Evolutionary conservation across 2,888 invertebrate species (phyloP), one percentile per base, ranked within the genome.

Genomic region (Boloria selene): DNA sequence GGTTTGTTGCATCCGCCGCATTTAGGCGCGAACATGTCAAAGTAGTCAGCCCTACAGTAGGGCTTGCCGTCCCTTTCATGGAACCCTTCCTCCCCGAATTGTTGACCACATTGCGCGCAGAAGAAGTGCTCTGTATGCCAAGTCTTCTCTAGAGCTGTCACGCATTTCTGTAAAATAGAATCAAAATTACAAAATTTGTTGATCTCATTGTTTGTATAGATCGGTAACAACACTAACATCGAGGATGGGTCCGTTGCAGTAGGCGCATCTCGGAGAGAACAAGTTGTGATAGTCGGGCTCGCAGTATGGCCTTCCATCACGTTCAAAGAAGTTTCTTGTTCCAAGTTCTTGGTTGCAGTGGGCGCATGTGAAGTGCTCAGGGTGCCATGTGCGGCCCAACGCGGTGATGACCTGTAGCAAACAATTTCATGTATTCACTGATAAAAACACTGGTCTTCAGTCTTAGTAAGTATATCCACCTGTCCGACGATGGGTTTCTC

Each of bases 101-200:
- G 97, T 83, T 97, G 97, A 52, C 98, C 98, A 86, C 99, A 99
- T 82, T 98, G 98, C 72, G 98, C 97, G 91, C 99, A 99, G 93
- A 98, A 97, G 94, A 99, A 99, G 91, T 99, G 99, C 86, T 99
- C 99, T 79, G 98, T 98, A 86, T 99, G 99, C 98, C 98, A 99
- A 73, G 98, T 98, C 90, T 97, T 97, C 86, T 98, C 98, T 85
- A 99, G 90, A 13, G 99, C 99, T 1, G 98, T 98, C 71, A 99
- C 98, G 93, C 99, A 99, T 97, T 99, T 98, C 98, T 98, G 93
- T 66, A 94, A 93, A 77, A 77, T 79, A 75, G 79, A 74, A 4
- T 52, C 14, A 22, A 47, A 42, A 13, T 61, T 56, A 58, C 13
- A 61, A 16, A 44, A 51, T 18, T n/a, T 47, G 38, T 13, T 50